Evolutionary conservation across 2,113 vertebrate genomes (phyloP), one percentile per base, ranked within the genome.

Genomic region (Grallaria varia): DNA sequence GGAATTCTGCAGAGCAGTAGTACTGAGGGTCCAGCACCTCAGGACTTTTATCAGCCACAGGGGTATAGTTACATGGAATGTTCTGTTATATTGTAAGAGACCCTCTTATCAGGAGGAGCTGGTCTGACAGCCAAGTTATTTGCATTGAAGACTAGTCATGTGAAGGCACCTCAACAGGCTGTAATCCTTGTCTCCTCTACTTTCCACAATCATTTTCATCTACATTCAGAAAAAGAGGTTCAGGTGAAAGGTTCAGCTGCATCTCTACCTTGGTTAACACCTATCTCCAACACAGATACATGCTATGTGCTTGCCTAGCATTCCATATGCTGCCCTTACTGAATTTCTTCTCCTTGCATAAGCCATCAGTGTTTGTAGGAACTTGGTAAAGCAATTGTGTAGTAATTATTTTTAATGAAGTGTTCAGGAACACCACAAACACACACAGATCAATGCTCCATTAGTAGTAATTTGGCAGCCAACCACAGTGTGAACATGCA

Each of bases 381-480:
- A 44, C 60, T n/a, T 1, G 0, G 18, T 52, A 60, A 77, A 83
- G 44, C n/a, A 33, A 12, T 7, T 28, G 9, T 6, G n/a, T 37
- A 37, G 27, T 16, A 60, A n/a, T 53, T 42, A 22, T 13, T 50
- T 22, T 49, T n/a, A 44, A 16, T 40, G 16, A 71, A 40, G 18
- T 44, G 59, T 33, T 64, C 50, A 21, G 50, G 68, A 53, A 22
- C 21, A 11, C 30, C 53, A 33, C 7, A 12, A 9, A 56, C 21
- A 8, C 14, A 40, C 28, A 37, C 31, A 40, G 0, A 1, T 30
- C 14, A 49, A 4, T 8, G 8, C 39, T 49, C 12, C 4, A 3
- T 5, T 8, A 33, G 24, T 14, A 33, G 47, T 52, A 23, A 76
- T 52, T 27, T 27, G 21, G 50, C n/a, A 52, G 33, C 44, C 42